Evolutionary conservation across 2,888 invertebrate species (phyloP), one percentile per base, ranked within the genome.

Genomic region (Aleiodes testaceus): DNA sequence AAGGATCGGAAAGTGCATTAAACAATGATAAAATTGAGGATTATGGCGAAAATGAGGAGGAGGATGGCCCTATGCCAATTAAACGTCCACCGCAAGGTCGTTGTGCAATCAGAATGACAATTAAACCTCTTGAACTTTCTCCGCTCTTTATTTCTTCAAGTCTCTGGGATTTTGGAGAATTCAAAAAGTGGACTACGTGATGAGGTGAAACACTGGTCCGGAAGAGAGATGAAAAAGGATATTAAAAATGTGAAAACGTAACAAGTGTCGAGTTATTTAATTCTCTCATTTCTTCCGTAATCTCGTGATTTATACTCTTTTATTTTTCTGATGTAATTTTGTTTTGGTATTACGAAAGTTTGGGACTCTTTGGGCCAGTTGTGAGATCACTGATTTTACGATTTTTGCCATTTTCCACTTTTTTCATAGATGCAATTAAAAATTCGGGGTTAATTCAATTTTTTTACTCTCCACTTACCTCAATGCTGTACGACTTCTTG

Each of bases 401-500:
- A n/a, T n/a, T n/a, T n/a, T n/a, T n/a, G n/a, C n/a, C n/a, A 7
- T 36, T 66, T 50, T 20, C 49, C 9, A 1, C 36, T n/a, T n/a
- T n/a, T n/a, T 66, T 14, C 16, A n/a, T 7, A 16, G 11, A 36
- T 11, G 4, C 9, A 16, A 30, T 4, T 61, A 30, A 30, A 9
- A 2, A 42, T 12, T 14, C 1, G 42, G 12, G 5, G 4, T 14
- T 61, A 4, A 22, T 20, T 6, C 16, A 22, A 30, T 42, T 61
- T 53, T 12, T 67, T 53, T 20, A 6, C 1, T 26, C 22, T 44
- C 22, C 47, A 84, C 94, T 93, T 90, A 97, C 97, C 95, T 97
- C 97, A 88, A 97, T 96, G 91, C 96, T 97, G 92, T 97, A 97
- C 79, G 96, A 96, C 88, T 97, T 97, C 91, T 97, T 97, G 91